Evolutionary conservation across 2,797 vertebrate species (phyloP).

Genomic region (Alectoris magna): DNA sequence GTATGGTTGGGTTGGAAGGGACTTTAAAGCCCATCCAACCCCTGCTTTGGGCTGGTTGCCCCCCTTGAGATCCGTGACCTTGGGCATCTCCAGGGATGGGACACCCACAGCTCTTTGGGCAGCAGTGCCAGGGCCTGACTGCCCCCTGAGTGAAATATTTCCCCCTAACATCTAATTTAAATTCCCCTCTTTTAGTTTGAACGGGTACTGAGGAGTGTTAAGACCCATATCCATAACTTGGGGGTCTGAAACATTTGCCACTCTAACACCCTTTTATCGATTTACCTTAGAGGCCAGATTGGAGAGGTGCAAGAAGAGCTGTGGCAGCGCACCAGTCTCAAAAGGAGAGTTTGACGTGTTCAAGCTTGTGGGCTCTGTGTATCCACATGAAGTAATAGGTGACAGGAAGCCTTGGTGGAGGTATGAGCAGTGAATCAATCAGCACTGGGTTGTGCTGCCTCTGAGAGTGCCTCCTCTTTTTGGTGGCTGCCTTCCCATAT

Average conservation of each 20-base stretch:
- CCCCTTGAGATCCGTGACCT: no score
- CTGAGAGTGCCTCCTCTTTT: background rate
- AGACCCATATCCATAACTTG: background rate
- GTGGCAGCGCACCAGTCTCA: background rate
- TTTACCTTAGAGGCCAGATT: background rate
- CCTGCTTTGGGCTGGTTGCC: background rate
- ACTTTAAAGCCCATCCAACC: no score
- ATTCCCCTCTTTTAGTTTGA: background rate
- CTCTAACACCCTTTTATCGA: background rate
- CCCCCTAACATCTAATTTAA: background rate
- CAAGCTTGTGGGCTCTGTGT: background rate
- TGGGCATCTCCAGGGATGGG: background rate
- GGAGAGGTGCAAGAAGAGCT: background rate
- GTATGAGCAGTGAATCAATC: conserved; percentile 47
- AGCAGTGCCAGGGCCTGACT: background rate
- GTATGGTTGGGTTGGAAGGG: background rate
- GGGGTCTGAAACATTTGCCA: background rate
- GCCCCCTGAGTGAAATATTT: background rate
- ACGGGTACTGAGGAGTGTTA: background rate
- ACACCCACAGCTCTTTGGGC: background rate
- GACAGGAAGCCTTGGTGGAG: conserved; percentile 13
- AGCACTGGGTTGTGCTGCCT: background rate
- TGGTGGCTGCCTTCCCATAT: background rate
- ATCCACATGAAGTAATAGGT: background rate
- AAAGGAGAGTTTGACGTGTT: background rate